Evolutionary conservation across 1,140 invertebrate species (phyloP).

Genomic region (Temnothorax nylanderi): DNA sequence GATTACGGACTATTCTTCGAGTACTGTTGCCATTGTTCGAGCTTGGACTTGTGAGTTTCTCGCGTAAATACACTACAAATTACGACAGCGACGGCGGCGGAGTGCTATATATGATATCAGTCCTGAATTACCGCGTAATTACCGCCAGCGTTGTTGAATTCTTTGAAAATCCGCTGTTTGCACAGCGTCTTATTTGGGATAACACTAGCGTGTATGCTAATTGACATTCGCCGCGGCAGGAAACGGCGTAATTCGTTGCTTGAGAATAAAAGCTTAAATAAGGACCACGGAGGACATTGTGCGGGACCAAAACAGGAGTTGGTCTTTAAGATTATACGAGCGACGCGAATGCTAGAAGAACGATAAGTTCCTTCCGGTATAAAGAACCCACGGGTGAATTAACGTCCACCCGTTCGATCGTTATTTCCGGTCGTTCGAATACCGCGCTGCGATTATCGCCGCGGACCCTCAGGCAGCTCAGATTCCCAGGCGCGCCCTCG

Average conservation of each 20-base stretch:
- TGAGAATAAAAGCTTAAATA: background rate
- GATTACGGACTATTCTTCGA: conserved; percentile 46
- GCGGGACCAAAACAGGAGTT: background rate
- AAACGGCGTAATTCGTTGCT: background rate
- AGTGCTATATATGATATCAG: background rate
- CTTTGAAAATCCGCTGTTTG: conserved; percentile 25
- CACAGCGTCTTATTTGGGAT: background rate
- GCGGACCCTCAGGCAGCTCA: conserved; percentile 6
- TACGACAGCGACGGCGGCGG: background rate
- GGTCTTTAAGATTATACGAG: conserved; percentile 16
- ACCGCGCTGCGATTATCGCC: conserved; percentile 9
- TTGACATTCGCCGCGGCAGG: background rate
- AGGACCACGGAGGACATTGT: background rate
- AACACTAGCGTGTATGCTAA: background rate
- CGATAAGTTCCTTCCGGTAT: background rate
- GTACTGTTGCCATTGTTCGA: conserved; percentile 47
- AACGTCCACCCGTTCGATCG: conserved; percentile 56
- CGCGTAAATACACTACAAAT: conserved; percentile 13
- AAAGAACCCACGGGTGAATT: conserved; percentile 48
- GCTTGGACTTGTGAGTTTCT: conserved; percentile 39
- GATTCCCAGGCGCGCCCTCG: conserved; percentile 60
- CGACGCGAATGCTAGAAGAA: background rate
- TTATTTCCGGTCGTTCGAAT: conserved; percentile 67
- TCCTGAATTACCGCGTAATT: conserved; percentile 11
- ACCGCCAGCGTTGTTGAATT: conserved; percentile 12